These are phyloP conservation scores for Aporophyla nigra DNA, from an alignment of 2,888 invertebrate genomes.

Conservation along the genomic window DNA sequence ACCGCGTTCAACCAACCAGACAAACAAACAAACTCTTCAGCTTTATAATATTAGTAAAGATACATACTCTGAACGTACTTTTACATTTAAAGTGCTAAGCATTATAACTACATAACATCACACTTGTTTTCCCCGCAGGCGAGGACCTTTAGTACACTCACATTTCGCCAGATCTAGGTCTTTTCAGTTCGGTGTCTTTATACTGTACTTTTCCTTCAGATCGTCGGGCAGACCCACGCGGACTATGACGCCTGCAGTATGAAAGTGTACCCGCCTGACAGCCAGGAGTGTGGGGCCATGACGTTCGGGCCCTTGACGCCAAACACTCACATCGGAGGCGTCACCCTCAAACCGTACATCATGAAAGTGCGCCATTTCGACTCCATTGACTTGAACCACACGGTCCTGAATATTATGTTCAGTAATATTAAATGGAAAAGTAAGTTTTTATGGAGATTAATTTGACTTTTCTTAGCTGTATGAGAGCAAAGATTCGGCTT, in stretches of 20 bases:
- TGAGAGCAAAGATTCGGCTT: background rate
- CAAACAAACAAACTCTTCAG: too few species aligned
- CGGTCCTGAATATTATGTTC: constrained; percentile 87
- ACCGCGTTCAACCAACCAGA: too few species aligned
- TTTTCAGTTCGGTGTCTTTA: background rate
- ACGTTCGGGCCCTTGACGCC: constrained; percentile 82
- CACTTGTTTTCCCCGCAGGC: background rate
- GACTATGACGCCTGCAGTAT: constrained; percentile 82
- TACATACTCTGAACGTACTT: background rate
- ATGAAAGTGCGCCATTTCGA: constrained; percentile 63
- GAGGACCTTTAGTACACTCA: background rate
- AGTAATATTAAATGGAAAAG: constrained; percentile 89
- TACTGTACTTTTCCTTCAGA: constrained; percentile 69
- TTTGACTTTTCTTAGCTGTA: background rate
- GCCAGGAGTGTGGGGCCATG: constrained; percentile 81
- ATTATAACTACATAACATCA: background rate
- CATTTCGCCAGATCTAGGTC: background rate
- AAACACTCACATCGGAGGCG: constrained; percentile 83
- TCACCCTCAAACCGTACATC: constrained; percentile 83
- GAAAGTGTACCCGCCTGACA: constrained; percentile 80
- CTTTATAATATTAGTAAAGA: too few species aligned
- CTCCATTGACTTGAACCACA: constrained; percentile 73
- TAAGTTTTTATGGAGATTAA: constrained; percentile 72
- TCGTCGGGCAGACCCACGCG: constrained; percentile 74
- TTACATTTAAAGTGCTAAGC: too few species aligned